Evolutionary conservation across 2,888 invertebrate genomes (phyloP).

Genomic region (Synergus itoensis): DNA sequence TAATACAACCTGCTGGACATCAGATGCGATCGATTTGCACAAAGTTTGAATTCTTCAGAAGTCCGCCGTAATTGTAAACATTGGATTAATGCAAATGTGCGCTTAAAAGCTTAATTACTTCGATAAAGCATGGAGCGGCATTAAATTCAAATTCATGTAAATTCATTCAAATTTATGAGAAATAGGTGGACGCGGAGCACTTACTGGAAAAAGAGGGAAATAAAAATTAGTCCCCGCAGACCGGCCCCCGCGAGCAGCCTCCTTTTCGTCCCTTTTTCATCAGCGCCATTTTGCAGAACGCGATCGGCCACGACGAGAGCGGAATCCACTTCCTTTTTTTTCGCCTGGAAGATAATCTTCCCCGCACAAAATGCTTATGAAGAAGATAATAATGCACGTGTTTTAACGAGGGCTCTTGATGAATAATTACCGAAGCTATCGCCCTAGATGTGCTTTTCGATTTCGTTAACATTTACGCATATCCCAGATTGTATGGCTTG

Average conservation of each 20-base stretch:
- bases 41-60: slow-evolving; percentile 52
- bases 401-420: slow-evolving; percentile 49
- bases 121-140: slow-evolving; percentile 77
- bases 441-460: neutral
- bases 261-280: slow-evolving; percentile 60
- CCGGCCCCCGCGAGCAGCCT: slow-evolving; percentile 71
- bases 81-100: slow-evolving; percentile 78
- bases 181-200: slow-evolving; percentile 77
- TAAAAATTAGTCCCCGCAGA: slow-evolving; percentile 77
- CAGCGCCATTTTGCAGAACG: slow-evolving; percentile 64
- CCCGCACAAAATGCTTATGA: neutral
- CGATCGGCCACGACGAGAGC: slow-evolving; percentile 57
- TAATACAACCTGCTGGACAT: neutral
- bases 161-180: slow-evolving; percentile 79
- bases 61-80: slow-evolving; percentile 77
- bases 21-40: neutral
- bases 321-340: slow-evolving; percentile 8
- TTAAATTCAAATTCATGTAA: slow-evolving; percentile 79
- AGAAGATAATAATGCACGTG: slow-evolving; percentile 49
- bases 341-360: slow-evolving; percentile 13
- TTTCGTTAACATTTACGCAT: slow-evolving; percentile 12
- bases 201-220: slow-evolving; percentile 76
- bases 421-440: slow-evolving; percentile 34
- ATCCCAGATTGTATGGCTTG: slow-evolving; percentile 20
- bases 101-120: slow-evolving; percentile 79